Evolutionary conservation across 1,140 invertebrate species (phyloP), one percentile per base, ranked within the genome.

Genomic region (Adelges cooleyi): DNA sequence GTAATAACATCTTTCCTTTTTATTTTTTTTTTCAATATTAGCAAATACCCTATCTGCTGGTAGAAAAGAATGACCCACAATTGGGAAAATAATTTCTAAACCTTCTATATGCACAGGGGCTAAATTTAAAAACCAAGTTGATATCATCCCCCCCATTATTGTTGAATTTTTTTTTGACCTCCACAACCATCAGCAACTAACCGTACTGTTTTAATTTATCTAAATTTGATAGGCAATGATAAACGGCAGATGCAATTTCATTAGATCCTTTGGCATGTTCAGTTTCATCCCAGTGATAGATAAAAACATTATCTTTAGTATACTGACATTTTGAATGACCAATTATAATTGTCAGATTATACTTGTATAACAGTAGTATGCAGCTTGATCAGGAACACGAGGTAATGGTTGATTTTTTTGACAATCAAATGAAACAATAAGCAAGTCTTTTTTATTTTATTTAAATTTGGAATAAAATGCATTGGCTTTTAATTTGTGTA

Each of bases 351-450:
- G 73, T 72, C 44, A 75, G 73, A 67, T 75, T 75, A 54, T 75
- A 72, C 17, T 70, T 68, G 65, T 75, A 75, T 8, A 75, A n/a
- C 66, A 67, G 68, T 75, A 76, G 59, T 75, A 76, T 1, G 72
- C 67, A 13, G 65, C 17, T 46, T 73, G 73, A 66, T 71, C 71
- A 46, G 69, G 67, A 11, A 74, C 42, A 69, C 71, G 71, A 13
- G 72, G 72, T 17, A 74, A 36, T 15, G 67, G 49, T 22, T 67
- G 66, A 66, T 75, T 75, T 71, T 76, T 76, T 70, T 76, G 71
- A 38, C 71, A 76, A 66, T 77, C 74, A 68, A 72, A 15, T 68
- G 70, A 23, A 76, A 67, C 25, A 36, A 66, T 71, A 71, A n/a
- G n/a, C n/a, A 48, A 20, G 18, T 68, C 48, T 10, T 51, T 5